Conservation (phyloP, 2,113 vertebrate species). For the Cyrtonyx montezumae region DNA sequence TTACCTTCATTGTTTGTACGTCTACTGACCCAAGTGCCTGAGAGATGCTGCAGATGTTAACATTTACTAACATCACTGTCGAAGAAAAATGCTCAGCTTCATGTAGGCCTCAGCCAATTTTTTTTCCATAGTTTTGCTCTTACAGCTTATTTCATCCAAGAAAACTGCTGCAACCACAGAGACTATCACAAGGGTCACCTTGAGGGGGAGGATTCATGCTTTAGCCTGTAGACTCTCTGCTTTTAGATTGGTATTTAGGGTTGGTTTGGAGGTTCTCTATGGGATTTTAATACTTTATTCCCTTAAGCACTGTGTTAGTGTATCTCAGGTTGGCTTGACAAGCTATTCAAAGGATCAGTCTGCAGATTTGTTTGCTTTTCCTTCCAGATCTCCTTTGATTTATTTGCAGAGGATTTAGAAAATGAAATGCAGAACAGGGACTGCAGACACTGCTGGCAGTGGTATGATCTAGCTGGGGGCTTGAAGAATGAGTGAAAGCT, state of each 20-base stretch:
- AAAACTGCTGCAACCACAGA: background rate
- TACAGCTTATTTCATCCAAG: background rate
- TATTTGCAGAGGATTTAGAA: background rate
- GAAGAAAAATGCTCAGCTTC: background rate
- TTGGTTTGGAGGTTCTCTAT: background rate
- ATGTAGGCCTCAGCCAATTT: background rate
- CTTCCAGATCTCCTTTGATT: background rate
- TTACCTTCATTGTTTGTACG: background rate
- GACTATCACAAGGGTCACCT: background rate
- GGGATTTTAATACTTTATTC: accelerated
- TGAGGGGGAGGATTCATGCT: background rate
- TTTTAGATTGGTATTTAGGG: background rate
- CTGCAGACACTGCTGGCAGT: background rate
- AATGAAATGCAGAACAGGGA: background rate
- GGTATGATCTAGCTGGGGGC: background rate
- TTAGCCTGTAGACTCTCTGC: background rate
- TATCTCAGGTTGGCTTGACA: background rate
- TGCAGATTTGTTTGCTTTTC: background rate
- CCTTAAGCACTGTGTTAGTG: background rate
- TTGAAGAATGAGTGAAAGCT: background rate
- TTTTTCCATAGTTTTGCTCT: background rate
- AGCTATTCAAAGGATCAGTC: background rate
- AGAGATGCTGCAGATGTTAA: background rate
- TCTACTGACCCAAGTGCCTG: background rate
- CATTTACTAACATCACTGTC: background rate